Evolutionary conservation across 2,797 vertebrate genomes (phyloP).

Genomic region (Clamator glandarius): DNA sequence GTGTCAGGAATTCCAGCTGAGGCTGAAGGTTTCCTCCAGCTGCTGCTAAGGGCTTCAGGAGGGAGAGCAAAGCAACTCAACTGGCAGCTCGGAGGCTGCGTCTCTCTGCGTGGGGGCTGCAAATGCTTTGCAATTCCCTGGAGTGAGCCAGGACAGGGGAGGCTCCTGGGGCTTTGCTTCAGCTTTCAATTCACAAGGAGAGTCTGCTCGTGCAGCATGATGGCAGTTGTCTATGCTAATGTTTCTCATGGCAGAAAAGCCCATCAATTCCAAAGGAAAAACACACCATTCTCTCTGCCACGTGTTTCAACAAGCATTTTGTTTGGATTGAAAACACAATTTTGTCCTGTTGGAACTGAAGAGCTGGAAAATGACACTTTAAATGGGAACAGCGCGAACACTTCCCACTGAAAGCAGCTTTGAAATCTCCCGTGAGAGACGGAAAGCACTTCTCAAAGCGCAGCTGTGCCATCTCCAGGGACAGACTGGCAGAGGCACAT

Average conservation of each 20-base stretch:
- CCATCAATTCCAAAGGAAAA: background rate
- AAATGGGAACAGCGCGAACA: background rate
- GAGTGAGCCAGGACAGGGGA: accelerated
- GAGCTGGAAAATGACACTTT: background rate
- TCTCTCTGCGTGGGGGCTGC: accelerated
- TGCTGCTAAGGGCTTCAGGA: background rate
- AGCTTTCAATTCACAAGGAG: background rate
- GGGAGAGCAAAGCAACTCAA: background rate
- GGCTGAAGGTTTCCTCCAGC: background rate
- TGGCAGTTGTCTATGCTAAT: background rate
- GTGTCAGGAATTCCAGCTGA: background rate
- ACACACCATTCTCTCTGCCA: background rate
- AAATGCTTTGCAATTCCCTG: background rate
- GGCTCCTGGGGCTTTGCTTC: accelerated
- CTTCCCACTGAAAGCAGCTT: background rate
- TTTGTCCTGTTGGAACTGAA: background rate
- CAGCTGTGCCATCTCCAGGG: background rate
- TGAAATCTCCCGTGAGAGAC: background rate
- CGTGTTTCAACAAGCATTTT: background rate
- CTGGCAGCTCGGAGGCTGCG: background rate
- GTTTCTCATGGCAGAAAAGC: background rate
- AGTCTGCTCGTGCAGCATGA: background rate
- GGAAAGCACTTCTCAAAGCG: background rate
- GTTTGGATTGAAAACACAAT: background rate
- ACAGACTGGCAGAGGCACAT: accelerated